Evolutionary conservation across 2,888 invertebrate genomes (phyloP), one percentile per base, ranked within the genome.

Genomic region (Pammene aurita): DNA sequence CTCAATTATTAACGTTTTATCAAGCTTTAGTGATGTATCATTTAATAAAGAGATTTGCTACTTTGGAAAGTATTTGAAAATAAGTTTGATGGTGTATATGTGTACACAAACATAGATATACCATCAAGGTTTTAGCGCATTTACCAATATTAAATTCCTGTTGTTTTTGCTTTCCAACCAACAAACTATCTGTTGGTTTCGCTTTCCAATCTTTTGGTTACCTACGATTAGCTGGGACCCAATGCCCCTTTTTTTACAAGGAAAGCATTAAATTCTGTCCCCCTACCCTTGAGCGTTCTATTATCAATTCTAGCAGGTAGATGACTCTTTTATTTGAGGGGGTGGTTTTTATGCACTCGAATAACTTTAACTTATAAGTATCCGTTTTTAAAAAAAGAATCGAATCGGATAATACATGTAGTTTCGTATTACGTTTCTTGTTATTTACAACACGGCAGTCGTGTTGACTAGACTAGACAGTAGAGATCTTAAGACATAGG

Each of bases 281-380:
- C n/a, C 73, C 73, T 74, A 74, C 60, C 64, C 54, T 60, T 70
- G 70, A 71, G 66, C 63, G 55, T 65, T 74, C 73, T 75, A 75
- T 75, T 75, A 74, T 74, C 67, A 67, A 41, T 67, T 67, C 68
- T 65, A 72, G 80, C 81, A 81, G 81, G 81, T 81, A 81, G 80
- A 76, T 77, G 78, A 78, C 77, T 77, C 78, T 78, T 26, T 76
- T 62, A 64, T 60, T 41, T 60, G 60, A 60, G 64, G 48, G 54
- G 56, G 60, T 65, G 60, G 44, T 69, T 68, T 67, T 68, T 69
- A 42, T 65, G 60, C 48, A 34, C 46, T 16, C 16, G 41, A 60
- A 60, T 54, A 69, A 64, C 34, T 42, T 42, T 44, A 58, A 44
- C 60, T 54, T 26, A 38, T 61, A 66, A 41, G 60, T 16, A 54